Base-by-base conservation (phyloP, 2,888 invertebrate species). In the Conomelus anceps region DNA sequence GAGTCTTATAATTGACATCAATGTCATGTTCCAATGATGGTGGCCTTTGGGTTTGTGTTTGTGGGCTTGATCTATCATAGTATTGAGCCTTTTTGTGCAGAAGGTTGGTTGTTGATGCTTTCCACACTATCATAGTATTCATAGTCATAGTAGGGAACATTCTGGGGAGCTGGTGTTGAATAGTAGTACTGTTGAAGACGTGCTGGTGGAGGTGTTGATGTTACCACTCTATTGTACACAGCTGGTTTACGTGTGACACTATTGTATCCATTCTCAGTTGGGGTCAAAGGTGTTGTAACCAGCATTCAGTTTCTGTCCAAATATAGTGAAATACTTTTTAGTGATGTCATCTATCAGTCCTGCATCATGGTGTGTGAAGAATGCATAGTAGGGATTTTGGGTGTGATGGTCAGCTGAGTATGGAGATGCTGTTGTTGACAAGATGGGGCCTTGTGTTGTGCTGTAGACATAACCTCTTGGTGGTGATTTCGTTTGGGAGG, bases 291-390 rank as follows among this genome's bases (percentile, higher is more conserved):
- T n/a, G 92, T 91, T 88, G 92, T 90, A 22, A 90, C 90, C 11
- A 88, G 90, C 88, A 85, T 92, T 91, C 29, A 96, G 93, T 93
- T 96, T 97, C 93, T 95, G 96, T 0, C 96, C 97, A 92, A 96
- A 96, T 91, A 96, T 95, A 26, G 96, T 96, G 92, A 96, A 96
- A 89, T 96, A 96, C 92, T 96, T 96, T 92, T 95, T 96, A 3
- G 96, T 96, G 89, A 96, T 96, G 92, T 96, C 96, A 92, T 96
- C 96, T 90, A 96, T 94, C 90, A 95, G 94, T 89, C 95, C 94
- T 92, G 96, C 94, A 92, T 95, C 94, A 91, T 96, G 96, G 92
- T 95, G 95, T 20, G 96, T 96, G 93, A 96, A 96, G 93, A 95
- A 96, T 41, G 95, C 94, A 91, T 96, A 94, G 92, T 95, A 94